These are phyloP conservation scores for Zapus hudsonius DNA, from an alignment of 2,113 vertebrate genomes.

Conservation along the genomic window DNA sequence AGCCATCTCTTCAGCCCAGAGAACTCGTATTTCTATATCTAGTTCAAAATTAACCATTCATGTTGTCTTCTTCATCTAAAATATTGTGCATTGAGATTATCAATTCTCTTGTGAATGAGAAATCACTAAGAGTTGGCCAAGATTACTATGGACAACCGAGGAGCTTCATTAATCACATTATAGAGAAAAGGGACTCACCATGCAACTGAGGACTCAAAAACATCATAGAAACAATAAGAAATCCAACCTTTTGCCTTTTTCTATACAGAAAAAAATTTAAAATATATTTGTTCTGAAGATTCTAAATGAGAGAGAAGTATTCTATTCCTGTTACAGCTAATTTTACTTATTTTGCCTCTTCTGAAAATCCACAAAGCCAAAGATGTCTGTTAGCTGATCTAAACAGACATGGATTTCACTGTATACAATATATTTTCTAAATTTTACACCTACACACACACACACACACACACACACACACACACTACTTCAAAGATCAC, in stretches of 20 bases:
- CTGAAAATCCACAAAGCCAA: not conserved
- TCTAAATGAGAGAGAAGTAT: not conserved
- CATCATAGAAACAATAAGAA: not conserved
- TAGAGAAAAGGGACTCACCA: not conserved
- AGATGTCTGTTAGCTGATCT: not conserved
- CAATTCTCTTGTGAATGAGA: not conserved
- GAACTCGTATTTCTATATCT: not conserved
- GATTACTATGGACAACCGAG: not conserved
- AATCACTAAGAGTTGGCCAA: not conserved
- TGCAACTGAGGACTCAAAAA: not conserved
- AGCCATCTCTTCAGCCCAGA: too few species aligned
- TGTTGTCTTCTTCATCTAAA: not conserved
- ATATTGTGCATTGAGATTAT: not conserved
- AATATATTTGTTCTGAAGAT: conserved; percentile 11
- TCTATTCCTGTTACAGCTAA: not conserved
- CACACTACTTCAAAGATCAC: not conserved
- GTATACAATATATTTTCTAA: not conserved
- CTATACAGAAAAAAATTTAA: not conserved
- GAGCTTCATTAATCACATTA: not conserved
- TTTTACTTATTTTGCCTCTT: conserved; percentile 36
- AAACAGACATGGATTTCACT: not conserved
- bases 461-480: not conserved
- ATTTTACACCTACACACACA: not conserved
- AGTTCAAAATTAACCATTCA: not conserved
- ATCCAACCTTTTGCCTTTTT: not conserved